These are phyloP conservation scores for Criorhina ranunculi DNA, from an alignment of 2,888 invertebrate species.

Conservation along the genomic window DNA sequence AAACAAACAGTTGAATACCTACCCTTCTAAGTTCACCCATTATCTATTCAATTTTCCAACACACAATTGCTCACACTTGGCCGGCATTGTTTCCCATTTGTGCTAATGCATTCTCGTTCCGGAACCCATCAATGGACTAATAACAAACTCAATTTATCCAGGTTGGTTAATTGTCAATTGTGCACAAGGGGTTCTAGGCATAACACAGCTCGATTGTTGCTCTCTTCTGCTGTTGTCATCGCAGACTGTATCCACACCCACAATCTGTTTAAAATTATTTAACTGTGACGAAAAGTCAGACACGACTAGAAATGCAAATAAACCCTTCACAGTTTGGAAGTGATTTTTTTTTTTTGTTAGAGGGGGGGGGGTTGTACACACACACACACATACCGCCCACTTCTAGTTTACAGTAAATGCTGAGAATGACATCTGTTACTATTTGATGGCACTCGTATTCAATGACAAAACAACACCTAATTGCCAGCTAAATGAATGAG, in stretches of 20 bases:
- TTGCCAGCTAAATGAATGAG: constrained; percentile 52
- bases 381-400: too few relatives aligned
- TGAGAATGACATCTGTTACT: constrained; percentile 73
- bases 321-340: not conserved
- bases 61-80: constrained; percentile 41
- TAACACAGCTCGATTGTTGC: constrained; percentile 52
- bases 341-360: constrained; percentile 17
- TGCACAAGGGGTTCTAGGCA: constrained; percentile 23
- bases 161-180: constrained; percentile 73
- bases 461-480: constrained; percentile 75
- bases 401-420: constrained; percentile 35
- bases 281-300: constrained; percentile 71
- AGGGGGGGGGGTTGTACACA: constrained; percentile 24
- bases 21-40: constrained; percentile 29
- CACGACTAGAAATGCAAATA: constrained; percentile 72
- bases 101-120: constrained; percentile 56
- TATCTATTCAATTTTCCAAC: constrained; percentile 50
- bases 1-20: constrained; percentile 48
- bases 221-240: constrained; percentile 65
- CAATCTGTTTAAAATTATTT: constrained; percentile 59
- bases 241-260: constrained; percentile 10
- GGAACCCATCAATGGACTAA: constrained; percentile 44
- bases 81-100: constrained; percentile 61
- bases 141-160: constrained; percentile 62
- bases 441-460: constrained; percentile 59